Base-by-base conservation (phyloP, 2,888 invertebrate species). In the Linnaemya tessellans region DNA sequence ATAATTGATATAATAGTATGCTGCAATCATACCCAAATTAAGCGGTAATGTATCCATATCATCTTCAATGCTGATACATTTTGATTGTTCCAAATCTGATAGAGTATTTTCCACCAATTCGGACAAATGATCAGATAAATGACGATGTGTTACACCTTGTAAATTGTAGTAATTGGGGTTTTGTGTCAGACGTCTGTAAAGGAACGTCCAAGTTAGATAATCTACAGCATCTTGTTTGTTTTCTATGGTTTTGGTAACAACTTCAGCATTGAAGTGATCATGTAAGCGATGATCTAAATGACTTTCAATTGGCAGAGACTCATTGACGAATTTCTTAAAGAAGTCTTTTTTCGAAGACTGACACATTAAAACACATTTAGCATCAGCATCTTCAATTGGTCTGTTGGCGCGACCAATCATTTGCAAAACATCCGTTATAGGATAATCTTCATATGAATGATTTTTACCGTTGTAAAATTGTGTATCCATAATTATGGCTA, bases 141-240 rank as follows among this genome's bases (percentile, higher is more conserved):
- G 99, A 70, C 99, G 95, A 93, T 99, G 99, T 0, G 98, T 97
- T 1, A 99, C 97, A 0, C 98, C 98, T 93, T 99, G 99, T 64
- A 99, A 93, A 91, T 98, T 99, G 93, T 99, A 99, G 91, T 99
- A 99, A 93, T 99, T 99, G 0, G 99, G 99, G 93, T 99, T 99
- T 93, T 99, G 99, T 1, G 99, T 99, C 89, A 99, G 95, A 65
- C 99, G 94, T 3, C 99, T 94, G 92, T 99, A 99, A 13, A 99
- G 93, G 94, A 99, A 98, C 0, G 99, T 99, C 99, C 99, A 99
- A 0, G 99, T 99, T 22, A 99, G 94, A 90, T 99, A 99, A 94
- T 99, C 99, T 0, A 99, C 99, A 0, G 99, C 99, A 91, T 99
- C 99, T 92, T 99, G 99, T 91, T 99, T 99, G 93, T 99, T 99